Evolutionary conservation across 2,797 vertebrate genomes (phyloP), one percentile per base, ranked within the genome.

Genomic region (Sebastes matsubarae): DNA sequence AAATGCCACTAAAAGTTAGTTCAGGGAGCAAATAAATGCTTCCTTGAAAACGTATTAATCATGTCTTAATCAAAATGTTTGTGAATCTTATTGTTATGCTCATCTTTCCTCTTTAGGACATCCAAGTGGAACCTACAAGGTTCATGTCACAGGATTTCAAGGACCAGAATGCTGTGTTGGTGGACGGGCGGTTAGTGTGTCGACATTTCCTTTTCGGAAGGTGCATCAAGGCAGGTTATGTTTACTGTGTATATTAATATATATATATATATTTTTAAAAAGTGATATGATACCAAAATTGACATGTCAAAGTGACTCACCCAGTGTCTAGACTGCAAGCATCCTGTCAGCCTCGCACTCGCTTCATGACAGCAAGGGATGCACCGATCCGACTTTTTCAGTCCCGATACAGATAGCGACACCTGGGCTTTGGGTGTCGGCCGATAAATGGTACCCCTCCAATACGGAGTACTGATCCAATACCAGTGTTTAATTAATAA

Each of bases 141-240:
- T 90, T 91, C 50, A 97, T 98, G 97, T 94, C 96, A 58, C 95
- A 96, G 81, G 97, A 98, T 84, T 99, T 98, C 91, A 97, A 96
- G 83, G 97, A 97, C 77, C 96, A 97, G 86, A 96, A 98, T 36
- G 96, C 93, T 0, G 69, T 98, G 87, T 84, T 96, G 82, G 94
- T 96, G 87, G 96, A 97, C 75, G 97, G 97, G 80, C 96, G 96
- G 72, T 94, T 97, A 27, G 90, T 98, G 38, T 99, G 98, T 93
- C 96, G 96, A 93, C 97, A 98, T 82, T 98, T 97, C 88, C 91
- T 99, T 0, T 92, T 91, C 69, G 97, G 96, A 16, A 94, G 94
- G 71, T 99, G 98, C 93, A 96, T 96, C 85, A 99, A 98, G 97
- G 98, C 72, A 79, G 18, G 87, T 84, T 52, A 4, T 55, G 0